Conservation (phyloP, 2,113 vertebrate species). For the Lynx canadensis region DNA sequence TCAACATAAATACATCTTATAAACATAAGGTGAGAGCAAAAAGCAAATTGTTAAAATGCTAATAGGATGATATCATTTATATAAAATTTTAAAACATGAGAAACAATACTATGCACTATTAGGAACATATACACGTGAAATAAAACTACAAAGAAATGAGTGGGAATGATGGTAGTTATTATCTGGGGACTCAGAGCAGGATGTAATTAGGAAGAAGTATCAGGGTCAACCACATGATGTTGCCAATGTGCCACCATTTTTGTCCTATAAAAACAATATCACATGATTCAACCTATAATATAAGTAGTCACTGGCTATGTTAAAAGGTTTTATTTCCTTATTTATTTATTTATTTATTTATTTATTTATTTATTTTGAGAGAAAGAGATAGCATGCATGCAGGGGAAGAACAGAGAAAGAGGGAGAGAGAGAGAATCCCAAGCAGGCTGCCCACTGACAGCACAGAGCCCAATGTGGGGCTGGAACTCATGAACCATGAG, state of each 20-base stretch:
- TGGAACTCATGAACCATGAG: too few species aligned
- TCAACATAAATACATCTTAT: not conserved
- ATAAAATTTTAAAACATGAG: not conserved
- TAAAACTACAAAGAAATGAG: not conserved
- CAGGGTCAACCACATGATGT: not conserved
- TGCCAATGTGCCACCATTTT: not conserved
- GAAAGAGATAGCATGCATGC: too few species aligned
- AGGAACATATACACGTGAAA: not conserved
- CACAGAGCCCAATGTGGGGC: too few species aligned
- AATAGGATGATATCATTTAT: not conserved
- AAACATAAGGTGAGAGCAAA: not conserved
- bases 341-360: not conserved
- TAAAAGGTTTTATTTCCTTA: not conserved
- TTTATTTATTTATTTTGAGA: too few species aligned
- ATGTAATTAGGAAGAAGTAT: not conserved
- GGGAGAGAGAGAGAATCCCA: too few species aligned
- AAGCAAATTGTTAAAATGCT: not conserved
- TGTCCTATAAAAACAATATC: not conserved
- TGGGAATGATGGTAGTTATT: not conserved
- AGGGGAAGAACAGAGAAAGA: too few species aligned
- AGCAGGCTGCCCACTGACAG: too few species aligned
- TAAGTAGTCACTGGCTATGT: not conserved
- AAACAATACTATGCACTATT: not conserved
- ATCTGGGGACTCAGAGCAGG: not conserved
- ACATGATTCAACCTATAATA: not conserved